Percentiles rank a stretch among this genome's conserved stretches.
phyloP scores from a whole-genome alignment of 2,888 invertebrate species.

The Pterostichus niger region DNA sequence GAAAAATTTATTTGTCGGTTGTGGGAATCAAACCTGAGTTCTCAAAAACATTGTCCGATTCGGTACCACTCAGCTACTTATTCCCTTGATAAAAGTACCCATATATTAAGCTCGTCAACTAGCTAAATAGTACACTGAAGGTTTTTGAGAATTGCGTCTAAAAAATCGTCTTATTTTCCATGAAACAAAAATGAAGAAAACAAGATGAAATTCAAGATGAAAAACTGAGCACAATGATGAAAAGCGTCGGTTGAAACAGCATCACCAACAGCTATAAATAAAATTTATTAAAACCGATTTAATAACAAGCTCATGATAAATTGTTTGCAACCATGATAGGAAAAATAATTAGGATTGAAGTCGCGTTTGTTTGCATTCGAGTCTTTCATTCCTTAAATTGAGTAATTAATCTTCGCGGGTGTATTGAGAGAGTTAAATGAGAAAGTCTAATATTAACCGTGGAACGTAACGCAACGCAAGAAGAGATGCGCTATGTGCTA shows the following conservation, averaged over 20 bases:
- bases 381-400: conserved; percentile 45
- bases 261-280: conserved; percentile 31
- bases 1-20: too few relatives aligned
- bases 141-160: too few relatives aligned
- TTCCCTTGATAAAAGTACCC: too few relatives aligned
- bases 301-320: conserved; percentile 46
- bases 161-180: too few relatives aligned
- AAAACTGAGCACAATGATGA: neutral
- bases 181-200: too few relatives aligned
- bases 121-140: too few relatives aligned
- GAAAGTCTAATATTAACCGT: conserved; percentile 44
- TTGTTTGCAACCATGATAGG: conserved; percentile 37
- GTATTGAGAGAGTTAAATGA: conserved; percentile 38
- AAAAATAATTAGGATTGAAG: conserved; percentile 47
- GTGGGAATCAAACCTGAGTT: too few relatives aligned
- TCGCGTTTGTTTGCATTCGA: conserved; percentile 44
- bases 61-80: too few relatives aligned
- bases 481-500: too few relatives aligned
- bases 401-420: conserved; percentile 51
- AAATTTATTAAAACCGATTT: conserved; percentile 49
- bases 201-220: too few relatives aligned
- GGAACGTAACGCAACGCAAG: neutral
- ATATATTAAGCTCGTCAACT: too few relatives aligned
- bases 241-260: neutral
- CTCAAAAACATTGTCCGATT: too few relatives aligned